Base-by-base conservation (phyloP, 2,797 vertebrate genomes). In the Tachyglossus aculeatus region DNA sequence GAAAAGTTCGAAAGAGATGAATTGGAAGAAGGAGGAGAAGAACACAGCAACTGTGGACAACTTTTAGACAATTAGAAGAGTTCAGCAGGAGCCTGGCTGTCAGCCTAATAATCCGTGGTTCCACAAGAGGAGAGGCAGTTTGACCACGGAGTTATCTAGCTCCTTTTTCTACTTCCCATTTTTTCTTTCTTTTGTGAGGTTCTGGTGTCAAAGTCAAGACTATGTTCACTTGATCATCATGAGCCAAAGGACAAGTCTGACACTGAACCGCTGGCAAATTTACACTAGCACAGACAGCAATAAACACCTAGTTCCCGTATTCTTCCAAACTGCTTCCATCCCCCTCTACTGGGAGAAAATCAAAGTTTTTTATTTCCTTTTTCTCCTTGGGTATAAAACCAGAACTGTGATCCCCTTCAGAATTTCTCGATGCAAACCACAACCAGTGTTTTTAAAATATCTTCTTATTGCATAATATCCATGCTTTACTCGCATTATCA, bases 301-400 rank as follows among this genome's bases (percentile, higher is more conserved):
- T n/a, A n/a, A 19, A 1, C 0, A 0, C 21, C 2, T 0, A 4
- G 3, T n/a, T n/a, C 22, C n/a, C 4, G 8, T 16, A 29, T 13
- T 24, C 5, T 3, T 0, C 6, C 41, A n/a, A 2, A 7, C 37
- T 18, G 32, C 57, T 5, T 15, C 2, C 1, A 13, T 18, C 39
- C 9, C 57, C 69, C 52, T 56, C 59, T 79, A 33, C 67, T 15
- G 39, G 54, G 2, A 6, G 51, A 18, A 27, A 31, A 34, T 6
- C 0, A 10, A 11, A 14, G 44, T n/a, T n/a, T n/a, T n/a, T n/a
- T n/a, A n/a, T n/a, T n/a, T n/a, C n/a, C n/a, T n/a, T n/a, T n/a
- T n/a, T n/a, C n/a, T n/a, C n/a, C n/a, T n/a, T n/a, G n/a, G n/a
- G n/a, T n/a, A n/a, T n/a, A n/a, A n/a, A n/a, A n/a, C n/a, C n/a